Percentiles rank a stretch among this genome's conserved stretches.
Conservation (phyloP, 2,113 vertebrate genomes). For the Pseudolaguvia tuberculata region DNA sequence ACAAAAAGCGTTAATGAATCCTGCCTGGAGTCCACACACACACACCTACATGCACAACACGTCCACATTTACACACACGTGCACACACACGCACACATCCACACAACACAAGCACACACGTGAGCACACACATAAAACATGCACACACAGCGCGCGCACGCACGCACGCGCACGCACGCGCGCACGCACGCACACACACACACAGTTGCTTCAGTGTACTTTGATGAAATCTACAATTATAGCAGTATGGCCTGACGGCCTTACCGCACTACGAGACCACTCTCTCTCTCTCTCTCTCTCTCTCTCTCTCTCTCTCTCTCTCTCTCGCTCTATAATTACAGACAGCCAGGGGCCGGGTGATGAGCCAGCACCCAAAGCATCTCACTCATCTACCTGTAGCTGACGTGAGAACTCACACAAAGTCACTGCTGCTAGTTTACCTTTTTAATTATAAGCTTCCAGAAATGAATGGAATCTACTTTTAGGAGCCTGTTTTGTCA, state of each 20-base stretch:
- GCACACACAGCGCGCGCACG: too few species aligned
- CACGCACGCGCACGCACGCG: too few species aligned
- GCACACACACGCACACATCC: too few species aligned
- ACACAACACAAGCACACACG: too few species aligned
- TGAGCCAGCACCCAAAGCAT: constrained; percentile 82
- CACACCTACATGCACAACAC: too few species aligned
- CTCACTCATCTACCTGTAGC: constrained; percentile 77
- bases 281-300: constrained; percentile 55
- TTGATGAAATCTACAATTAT: constrained; percentile 83
- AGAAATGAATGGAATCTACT: constrained; percentile 74
- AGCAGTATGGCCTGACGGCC: constrained; percentile 72
- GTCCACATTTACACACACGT: too few species aligned
- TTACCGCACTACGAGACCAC: constrained; percentile 69
- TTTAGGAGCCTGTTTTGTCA: constrained; percentile 64
- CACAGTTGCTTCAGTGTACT: constrained; percentile 75
- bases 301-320: constrained; percentile 42
- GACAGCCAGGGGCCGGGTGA: constrained; percentile 79
- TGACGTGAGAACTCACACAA: constrained; percentile 59
- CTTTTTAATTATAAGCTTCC: constrained; percentile 77
- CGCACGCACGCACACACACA: constrained; percentile 57
- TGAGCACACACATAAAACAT: too few species aligned
- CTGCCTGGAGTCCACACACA: constrained; percentile 45
- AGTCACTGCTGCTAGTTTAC: constrained; percentile 64
- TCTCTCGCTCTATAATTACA: constrained; percentile 84
- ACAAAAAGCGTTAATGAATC: constrained; percentile 52